Evolutionary conservation across 1,140 invertebrate genomes (phyloP).

Genomic region (Telenomus remus): DNA sequence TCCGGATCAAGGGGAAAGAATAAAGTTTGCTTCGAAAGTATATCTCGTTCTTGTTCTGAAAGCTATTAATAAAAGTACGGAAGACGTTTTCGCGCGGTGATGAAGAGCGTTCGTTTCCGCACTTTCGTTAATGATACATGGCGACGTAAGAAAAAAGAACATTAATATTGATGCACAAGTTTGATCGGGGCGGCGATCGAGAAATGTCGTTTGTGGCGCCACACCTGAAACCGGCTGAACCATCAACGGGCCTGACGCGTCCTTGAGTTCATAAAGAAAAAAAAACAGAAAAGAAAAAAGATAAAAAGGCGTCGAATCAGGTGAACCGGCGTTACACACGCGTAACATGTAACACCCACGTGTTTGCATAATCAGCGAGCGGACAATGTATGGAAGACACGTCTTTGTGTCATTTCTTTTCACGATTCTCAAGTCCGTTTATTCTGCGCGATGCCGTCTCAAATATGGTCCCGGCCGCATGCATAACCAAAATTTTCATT

Average conservation of each 20-base stretch:
- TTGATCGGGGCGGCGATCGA: not conserved
- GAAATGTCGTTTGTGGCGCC: not conserved
- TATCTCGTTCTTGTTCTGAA: not conserved
- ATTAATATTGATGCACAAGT: too few species aligned
- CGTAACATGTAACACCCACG: constrained; percentile 57
- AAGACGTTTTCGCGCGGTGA: not conserved
- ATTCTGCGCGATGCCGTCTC: constrained; percentile 39
- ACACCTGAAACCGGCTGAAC: too few species aligned
- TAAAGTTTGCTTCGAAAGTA: not conserved
- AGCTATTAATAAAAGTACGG: constrained; percentile 2
- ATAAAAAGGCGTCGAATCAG: constrained; percentile 41
- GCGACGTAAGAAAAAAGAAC: not conserved
- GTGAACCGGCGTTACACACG: constrained; percentile 46
- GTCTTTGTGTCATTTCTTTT: constrained; percentile 43
- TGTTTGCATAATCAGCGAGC: constrained; percentile 48
- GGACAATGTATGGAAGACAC: constrained; percentile 25
- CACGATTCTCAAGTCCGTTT: constrained; percentile 8
- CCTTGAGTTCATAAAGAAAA: constrained; percentile 14
- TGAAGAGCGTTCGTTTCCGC: not conserved
- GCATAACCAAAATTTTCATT: constrained; percentile 26
- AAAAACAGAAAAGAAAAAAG: constrained; percentile 16
- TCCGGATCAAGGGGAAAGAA: not conserved
- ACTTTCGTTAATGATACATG: constrained; percentile 1
- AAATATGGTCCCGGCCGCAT: constrained; percentile 37
- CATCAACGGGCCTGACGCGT: not conserved